Base-by-base conservation (phyloP, 2,113 vertebrate species). In the Eidolon helvum region DNA sequence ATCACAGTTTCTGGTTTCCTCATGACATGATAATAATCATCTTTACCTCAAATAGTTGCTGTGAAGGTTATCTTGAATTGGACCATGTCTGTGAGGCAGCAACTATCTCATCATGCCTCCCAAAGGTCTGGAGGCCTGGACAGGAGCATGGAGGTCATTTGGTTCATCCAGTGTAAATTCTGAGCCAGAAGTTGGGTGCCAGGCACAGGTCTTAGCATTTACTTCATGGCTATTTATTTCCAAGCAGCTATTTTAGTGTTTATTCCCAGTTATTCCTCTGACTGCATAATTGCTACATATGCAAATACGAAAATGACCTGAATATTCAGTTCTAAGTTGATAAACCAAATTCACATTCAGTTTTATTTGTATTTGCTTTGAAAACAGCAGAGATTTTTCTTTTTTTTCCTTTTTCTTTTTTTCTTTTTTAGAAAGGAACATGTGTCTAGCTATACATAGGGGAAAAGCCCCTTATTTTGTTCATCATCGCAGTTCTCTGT, bases 351-450 rank as follows among this genome's bases (percentile, higher is more conserved):
- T 57, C 28, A 59, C 82, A 50, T 24, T 80, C 14, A 61, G 57
- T 86, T 78, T 86, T 85, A 72, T 83, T 77, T 92, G 69, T 79
- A 75, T 53, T 40, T 92, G 33, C 86, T 79, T 90, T 61, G 14
- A 92, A 96, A 93, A 77, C 53, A 66, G 50, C 40, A 33, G 55
- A 63, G 53, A 4, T 59, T 24, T 38, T 53, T 50, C 12, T 79
- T 57, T 38, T 35, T 45, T 16, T n/a, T n/a, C n/a, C n/a, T 43
- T 28, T 50, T 61, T 43, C 16, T n/a, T n/a, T n/a, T n/a, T n/a
- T 50, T 48, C 16, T 79, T 59, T 40, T 35, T 45, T 16, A 59
- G 38, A 10, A 91, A 86, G 53, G 16, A 48, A 68, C 91, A 59
- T 24, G 12, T 14, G 0, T 68, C 28, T 4, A 53, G 21, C 24